phyloP scores from a whole-genome alignment of 2,888 invertebrate genomes.

The Phania funesta region DNA sequence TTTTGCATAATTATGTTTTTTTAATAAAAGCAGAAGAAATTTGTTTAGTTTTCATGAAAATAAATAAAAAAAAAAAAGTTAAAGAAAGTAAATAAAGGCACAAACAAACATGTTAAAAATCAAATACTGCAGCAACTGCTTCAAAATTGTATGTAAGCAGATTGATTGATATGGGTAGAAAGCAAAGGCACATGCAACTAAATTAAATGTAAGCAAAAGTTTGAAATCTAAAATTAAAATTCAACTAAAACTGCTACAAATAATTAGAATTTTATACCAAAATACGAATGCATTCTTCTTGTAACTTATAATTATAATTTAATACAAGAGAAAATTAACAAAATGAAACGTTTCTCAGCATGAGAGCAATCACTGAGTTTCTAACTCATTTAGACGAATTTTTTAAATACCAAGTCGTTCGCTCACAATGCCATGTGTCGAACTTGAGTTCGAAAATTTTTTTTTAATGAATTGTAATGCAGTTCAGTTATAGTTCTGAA shows the following conservation, averaged over 20 bases:
- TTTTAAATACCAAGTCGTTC: no score
- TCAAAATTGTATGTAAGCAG: not conserved
- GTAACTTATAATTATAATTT: not conserved
- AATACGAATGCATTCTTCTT: conserved; percentile 16
- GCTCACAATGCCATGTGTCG: no score
- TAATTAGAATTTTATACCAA: conserved; percentile 1
- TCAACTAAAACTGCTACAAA: conserved; percentile 45
- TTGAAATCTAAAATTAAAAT: not conserved
- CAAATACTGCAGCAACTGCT: not conserved
- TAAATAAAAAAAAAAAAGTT: conserved; percentile 46
- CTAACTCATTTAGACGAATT: no score
- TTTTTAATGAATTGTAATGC: no score
- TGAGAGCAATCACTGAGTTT: no score
- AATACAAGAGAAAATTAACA: not conserved
- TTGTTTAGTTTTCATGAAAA: conserved; percentile 57
- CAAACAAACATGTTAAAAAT: not conserved
- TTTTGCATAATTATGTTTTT: conserved; percentile 26
- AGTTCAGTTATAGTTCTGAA: no score
- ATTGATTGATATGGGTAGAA: not conserved
- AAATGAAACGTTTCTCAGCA: no score
- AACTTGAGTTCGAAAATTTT: no score
- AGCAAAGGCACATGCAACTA: conserved; percentile 37
- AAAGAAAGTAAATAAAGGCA: conserved; percentile 37
- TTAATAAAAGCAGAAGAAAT: conserved; percentile 44
- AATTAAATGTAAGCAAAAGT: not conserved